Evolutionary conservation across 2,113 vertebrate genomes (phyloP), one percentile per base, ranked within the genome.

Genomic region (Elephantulus edwardii): DNA sequence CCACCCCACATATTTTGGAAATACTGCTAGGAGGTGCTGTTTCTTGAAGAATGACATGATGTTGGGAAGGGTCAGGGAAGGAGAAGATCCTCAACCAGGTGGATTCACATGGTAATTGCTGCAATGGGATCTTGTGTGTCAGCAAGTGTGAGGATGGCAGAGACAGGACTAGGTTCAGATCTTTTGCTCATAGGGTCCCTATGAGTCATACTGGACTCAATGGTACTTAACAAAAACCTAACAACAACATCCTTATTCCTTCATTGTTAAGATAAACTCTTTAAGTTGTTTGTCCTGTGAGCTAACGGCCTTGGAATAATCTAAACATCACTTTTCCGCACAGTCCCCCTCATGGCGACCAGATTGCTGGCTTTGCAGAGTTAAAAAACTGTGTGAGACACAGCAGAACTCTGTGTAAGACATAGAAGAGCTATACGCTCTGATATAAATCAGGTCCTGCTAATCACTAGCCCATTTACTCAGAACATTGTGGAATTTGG

Each of bases 201-300:
- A n/a, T n/a, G n/a, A n/a, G n/a, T n/a, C n/a, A n/a, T n/a, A n/a
- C n/a, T n/a, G n/a, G n/a, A n/a, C n/a, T n/a, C n/a, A n/a, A n/a
- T n/a, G n/a, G n/a, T n/a, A n/a, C n/a, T n/a, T n/a, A n/a, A n/a
- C n/a, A n/a, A n/a, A n/a, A n/a, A n/a, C n/a, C n/a, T n/a, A n/a
- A n/a, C n/a, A n/a, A n/a, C 38, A 40, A 48, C 71, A 24, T 35
- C 85, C 48, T 14, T 38, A 40, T 88, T 75, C 38, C 20, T 52
- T 81, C 44, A 30, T 60, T 16, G 60, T 60, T 89, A 74, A 88
- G 19, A 80, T 26, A 52, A 87, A 19, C 26, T 42, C 33, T 52
- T 10, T 83, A 66, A 80, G 30, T 72, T 14, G 30, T 90, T 82
- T 83, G 70, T 90, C 42, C 79, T 71, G 20, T 76, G 66, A 83